Evolutionary conservation across 1,140 invertebrate genomes (phyloP).

Genomic region (Neodiprion fabricii): DNA sequence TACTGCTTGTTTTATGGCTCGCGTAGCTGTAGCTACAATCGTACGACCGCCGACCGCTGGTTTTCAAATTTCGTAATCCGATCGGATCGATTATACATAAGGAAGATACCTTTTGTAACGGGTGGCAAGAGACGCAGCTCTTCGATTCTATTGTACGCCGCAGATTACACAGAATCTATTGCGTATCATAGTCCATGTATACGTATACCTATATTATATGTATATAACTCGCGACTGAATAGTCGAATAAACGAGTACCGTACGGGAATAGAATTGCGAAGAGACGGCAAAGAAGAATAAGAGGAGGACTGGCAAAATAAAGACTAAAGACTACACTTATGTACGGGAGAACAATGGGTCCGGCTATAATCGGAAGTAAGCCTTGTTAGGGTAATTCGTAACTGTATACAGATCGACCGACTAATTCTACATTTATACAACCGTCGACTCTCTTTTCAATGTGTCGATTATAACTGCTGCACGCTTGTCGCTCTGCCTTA

Average conservation of each 20-base stretch:
- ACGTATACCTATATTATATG: too few relatives aligned
- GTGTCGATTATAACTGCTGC: too few relatives aligned
- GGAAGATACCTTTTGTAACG: constrained; percentile 25
- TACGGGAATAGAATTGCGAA: constrained; percentile 28
- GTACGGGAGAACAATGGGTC: constrained; percentile 37
- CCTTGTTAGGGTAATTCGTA: constrained; percentile 58
- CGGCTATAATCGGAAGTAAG: constrained; percentile 56
- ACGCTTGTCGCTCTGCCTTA: too few relatives aligned
- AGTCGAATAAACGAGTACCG: constrained; percentile 42
- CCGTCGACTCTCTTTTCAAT: constrained; percentile 20
- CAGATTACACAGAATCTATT: constrained; percentile 46
- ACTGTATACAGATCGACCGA: constrained; percentile 49
- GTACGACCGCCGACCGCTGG: not conserved
- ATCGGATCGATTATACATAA: constrained; percentile 14
- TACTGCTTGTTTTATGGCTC: not conserved
- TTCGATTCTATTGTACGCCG: constrained; percentile 32
- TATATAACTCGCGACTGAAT: constrained; percentile 32
- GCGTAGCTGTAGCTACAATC: not conserved
- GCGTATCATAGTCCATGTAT: constrained; percentile 30
- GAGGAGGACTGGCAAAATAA: constrained; percentile 8
- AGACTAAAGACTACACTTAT: constrained; percentile 32
- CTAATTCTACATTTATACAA: constrained; percentile 49
- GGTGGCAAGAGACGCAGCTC: constrained; percentile 19
- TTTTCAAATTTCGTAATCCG: constrained; percentile 23
- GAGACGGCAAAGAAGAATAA: constrained; percentile 14